These are phyloP conservation scores for Drosophila mimetica DNA, from an alignment of 2,888 invertebrate genomes.

Conservation along the genomic window DNA sequence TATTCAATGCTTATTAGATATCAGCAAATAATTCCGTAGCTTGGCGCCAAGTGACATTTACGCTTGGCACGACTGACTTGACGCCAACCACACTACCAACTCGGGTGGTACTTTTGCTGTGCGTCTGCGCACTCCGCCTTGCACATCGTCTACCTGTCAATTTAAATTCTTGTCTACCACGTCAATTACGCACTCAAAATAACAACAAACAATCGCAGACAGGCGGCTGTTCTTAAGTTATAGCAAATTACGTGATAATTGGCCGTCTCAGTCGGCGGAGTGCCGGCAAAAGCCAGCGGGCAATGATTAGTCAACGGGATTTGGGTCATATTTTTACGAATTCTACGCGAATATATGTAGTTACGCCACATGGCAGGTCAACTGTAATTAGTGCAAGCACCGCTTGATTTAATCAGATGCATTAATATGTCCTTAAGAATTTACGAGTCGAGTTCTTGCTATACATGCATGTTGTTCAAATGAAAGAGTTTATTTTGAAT, in stretches of 20 bases:
- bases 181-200: slow-evolving; percentile 58
- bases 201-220: slow-evolving; percentile 16
- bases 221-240: slow-evolving; percentile 49
- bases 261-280: slow-evolving; percentile 8
- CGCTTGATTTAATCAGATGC: background rate
- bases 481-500: slow-evolving; percentile 7
- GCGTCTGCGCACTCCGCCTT: background rate
- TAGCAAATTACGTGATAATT: slow-evolving; percentile 74
- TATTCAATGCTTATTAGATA: background rate
- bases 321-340: slow-evolving; percentile 11
- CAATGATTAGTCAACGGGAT: slow-evolving; percentile 6
- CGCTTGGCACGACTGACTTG: background rate
- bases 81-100: background rate
- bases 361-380: background rate
- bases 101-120: background rate
- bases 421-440: background rate
- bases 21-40: background rate
- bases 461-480: background rate
- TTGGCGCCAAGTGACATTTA: background rate
- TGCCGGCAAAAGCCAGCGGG: background rate
- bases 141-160: slow-evolving; percentile 43
- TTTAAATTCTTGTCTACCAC: slow-evolving; percentile 63
- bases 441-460: background rate
- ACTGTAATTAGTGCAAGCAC: background rate
- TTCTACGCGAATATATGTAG: background rate